Percentiles rank a stretch among this genome's conserved stretches.
These are phyloP conservation scores for Mercenaria mercenaria DNA, from an alignment of 1,140 invertebrate species.

Conservation along the genomic window DNA sequence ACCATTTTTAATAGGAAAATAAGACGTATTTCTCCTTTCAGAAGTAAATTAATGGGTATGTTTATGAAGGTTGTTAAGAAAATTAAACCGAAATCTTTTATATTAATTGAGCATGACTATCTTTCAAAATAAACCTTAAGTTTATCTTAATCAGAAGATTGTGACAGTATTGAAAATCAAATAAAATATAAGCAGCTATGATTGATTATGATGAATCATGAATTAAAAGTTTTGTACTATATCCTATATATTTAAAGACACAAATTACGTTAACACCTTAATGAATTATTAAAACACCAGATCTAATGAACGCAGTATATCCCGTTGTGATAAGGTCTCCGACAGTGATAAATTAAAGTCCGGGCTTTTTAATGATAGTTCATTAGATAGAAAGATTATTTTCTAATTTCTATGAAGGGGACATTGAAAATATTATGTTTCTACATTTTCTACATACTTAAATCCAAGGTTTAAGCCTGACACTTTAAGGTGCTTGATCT, in stretches of 20 bases:
- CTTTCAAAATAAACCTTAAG: background rate
- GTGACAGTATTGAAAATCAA: background rate
- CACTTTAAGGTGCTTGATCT: too few relatives aligned
- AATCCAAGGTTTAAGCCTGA: background rate
- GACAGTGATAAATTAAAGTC: too few relatives aligned
- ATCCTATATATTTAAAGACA: too few relatives aligned
- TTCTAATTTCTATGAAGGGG: background rate
- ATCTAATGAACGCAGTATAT: too few relatives aligned
- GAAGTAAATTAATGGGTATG: background rate
- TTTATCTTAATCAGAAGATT: background rate
- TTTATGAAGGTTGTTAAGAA: background rate
- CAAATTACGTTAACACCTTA: too few relatives aligned
- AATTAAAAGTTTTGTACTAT: too few relatives aligned
- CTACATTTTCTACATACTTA: too few relatives aligned
- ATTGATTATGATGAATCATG: background rate
- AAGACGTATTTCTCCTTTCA: background rate
- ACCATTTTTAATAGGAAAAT: background rate
- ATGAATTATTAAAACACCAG: too few relatives aligned
- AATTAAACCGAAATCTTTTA: background rate
- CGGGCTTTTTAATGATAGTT: too few relatives aligned
- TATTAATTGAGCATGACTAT: background rate
- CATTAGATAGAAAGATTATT: background rate
- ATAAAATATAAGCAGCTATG: background rate
- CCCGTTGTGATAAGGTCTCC: too few relatives aligned
- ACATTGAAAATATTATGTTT: background rate